phyloP scores from a whole-genome alignment of 2,888 invertebrate genomes.

The Dione juno region DNA sequence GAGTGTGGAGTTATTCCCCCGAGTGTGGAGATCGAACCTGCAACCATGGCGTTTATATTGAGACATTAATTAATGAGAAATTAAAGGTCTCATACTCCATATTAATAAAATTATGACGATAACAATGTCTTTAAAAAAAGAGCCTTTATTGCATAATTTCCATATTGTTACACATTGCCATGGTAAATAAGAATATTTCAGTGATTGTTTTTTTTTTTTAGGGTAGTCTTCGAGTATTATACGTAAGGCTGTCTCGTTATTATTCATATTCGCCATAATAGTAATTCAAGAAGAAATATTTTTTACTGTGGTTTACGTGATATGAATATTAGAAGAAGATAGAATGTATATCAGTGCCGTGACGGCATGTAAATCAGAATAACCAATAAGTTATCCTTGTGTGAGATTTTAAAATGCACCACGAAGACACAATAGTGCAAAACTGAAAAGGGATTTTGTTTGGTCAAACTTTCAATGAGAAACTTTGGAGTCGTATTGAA shows the following conservation, averaged over 20 bases:
- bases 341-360: too few species aligned
- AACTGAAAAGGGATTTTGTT: conserved; percentile 3
- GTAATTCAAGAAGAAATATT: neutral
- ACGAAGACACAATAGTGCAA: neutral
- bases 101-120: neutral
- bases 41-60: too few species aligned
- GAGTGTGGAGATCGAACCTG: too few species aligned
- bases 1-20: too few species aligned
- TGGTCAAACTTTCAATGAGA: neutral
- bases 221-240: neutral
- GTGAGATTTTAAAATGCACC: too few species aligned
- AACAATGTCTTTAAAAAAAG: neutral
- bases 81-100: too few species aligned
- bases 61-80: too few species aligned
- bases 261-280: conserved; percentile 4
- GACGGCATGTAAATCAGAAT: too few species aligned
- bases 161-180: neutral
- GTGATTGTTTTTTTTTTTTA: neutral
- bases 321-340: neutral
- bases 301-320: neutral
- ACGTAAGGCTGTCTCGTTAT: neutral
- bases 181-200: conserved; percentile 7
- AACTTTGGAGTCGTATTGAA: conserved; percentile 12
- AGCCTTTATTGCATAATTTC: neutral
- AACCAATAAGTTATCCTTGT: too few species aligned